Evolutionary conservation across 1,140 invertebrate species (phyloP).

Genomic region (Cylas formicarius): DNA sequence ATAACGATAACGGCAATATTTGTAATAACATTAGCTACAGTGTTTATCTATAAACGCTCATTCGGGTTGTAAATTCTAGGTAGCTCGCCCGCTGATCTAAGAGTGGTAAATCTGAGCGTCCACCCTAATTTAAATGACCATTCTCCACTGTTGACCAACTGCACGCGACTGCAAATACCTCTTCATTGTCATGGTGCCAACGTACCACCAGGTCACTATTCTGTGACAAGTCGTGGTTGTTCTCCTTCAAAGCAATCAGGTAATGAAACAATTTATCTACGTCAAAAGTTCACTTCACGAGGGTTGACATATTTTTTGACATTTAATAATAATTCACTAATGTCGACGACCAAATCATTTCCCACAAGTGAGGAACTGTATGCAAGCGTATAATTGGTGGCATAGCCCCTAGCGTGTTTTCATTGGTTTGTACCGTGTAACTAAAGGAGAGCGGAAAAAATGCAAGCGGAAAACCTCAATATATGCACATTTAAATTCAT

Average conservation of each 20-base stretch:
- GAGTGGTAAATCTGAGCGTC: constrained; percentile 36
- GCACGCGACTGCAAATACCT: constrained; percentile 34
- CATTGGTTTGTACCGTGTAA: no score
- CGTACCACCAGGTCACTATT: constrained; percentile 23
- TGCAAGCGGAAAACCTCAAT: no score
- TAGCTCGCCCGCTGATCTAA: constrained; percentile 26
- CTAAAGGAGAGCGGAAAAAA: no score
- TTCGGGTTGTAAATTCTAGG: constrained; percentile 13
- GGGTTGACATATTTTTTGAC: no score
- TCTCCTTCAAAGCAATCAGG: constrained; percentile 28
- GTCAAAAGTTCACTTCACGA: not conserved
- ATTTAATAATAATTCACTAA: no score
- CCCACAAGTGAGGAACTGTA: no score
- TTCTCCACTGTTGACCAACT: constrained; percentile 26
- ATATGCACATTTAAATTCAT: no score
- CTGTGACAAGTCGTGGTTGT: constrained; percentile 23
- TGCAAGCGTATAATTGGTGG: no score
- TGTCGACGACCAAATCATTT: no score
- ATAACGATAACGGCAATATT: constrained; percentile 31
- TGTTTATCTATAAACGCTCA: not conserved
- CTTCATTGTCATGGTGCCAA: constrained; percentile 25
- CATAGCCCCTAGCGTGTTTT: no score
- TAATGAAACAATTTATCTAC: constrained; percentile 16
- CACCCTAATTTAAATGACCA: constrained; percentile 24
- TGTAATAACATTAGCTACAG: constrained; percentile 11